Evolutionary conservation across 2,797 vertebrate genomes (phyloP).

Genomic region (Gallirallus australis): DNA sequence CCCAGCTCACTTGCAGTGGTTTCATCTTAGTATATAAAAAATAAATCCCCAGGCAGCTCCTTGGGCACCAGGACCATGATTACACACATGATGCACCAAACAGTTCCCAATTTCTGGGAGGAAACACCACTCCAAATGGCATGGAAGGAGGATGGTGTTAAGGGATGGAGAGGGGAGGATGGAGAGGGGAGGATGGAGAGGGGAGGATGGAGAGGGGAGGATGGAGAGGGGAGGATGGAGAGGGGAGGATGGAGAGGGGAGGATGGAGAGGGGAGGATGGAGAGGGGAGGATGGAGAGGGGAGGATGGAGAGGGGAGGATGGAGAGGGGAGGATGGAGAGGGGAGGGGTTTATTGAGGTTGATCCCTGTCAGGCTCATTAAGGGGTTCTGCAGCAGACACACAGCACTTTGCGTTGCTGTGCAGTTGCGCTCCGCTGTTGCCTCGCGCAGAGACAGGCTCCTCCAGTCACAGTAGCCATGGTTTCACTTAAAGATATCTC

Average conservation of each 20-base stretch:
- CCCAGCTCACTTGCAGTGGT: not conserved
- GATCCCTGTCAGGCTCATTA: not conserved
- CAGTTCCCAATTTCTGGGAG: not conserved
- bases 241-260: too few species aligned
- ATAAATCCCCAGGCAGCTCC: not conserved
- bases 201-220: too few species aligned
- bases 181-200: too few species aligned
- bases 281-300: too few species aligned
- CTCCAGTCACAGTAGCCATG: not conserved
- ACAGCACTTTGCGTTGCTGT: not conserved
- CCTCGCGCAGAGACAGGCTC: not conserved
- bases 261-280: too few species aligned
- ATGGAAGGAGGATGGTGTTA: fast-evolving
- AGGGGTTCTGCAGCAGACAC: not conserved
- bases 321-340: too few species aligned
- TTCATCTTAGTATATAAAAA: not conserved
- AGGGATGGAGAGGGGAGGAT: not conserved
- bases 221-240: too few species aligned
- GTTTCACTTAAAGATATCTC: not conserved
- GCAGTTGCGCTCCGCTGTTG: not conserved
- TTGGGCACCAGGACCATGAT: not conserved
- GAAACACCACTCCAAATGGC: not conserved
- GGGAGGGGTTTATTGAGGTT: fast-evolving
- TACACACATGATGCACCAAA: not conserved
- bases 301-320: too few species aligned